Evolutionary conservation across 2,113 vertebrate genomes (phyloP).

Genomic region (Paradisaea rubra): DNA sequence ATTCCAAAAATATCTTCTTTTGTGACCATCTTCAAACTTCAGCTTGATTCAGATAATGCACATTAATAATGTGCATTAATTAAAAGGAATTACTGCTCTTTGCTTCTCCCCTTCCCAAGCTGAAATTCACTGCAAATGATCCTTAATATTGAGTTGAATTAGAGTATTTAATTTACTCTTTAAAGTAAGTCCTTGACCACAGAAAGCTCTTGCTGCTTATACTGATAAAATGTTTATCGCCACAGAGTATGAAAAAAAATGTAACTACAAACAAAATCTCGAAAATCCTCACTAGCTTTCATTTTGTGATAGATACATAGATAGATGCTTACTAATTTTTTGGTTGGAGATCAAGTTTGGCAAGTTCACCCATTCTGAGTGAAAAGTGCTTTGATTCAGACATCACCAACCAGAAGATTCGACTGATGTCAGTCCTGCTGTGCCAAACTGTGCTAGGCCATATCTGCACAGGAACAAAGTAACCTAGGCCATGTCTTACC

Average conservation of each 20-base stretch:
- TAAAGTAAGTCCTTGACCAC: neutral
- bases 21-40: neutral
- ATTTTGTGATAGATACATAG: neutral
- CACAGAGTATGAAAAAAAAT: neutral
- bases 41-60: neutral
- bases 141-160: neutral
- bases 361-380: neutral
- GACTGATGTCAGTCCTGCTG: neutral
- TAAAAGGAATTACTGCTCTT: neutral
- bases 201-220: neutral
- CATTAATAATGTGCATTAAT: neutral
- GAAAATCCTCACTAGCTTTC: neutral
- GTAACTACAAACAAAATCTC: neutral
- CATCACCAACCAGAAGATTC: neutral
- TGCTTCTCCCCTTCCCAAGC: neutral
- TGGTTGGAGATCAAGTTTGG: neutral
- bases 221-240: neutral
- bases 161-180: neutral
- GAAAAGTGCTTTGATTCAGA: neutral
- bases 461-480: neutral
- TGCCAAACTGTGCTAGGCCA: accelerated
- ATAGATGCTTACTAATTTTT: neutral
- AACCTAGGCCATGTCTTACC: neutral
- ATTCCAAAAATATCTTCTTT: neutral
- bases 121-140: neutral